Evolutionary conservation across 2,797 vertebrate genomes (phyloP).

Genomic region (Toxotes lorentzi): DNA sequence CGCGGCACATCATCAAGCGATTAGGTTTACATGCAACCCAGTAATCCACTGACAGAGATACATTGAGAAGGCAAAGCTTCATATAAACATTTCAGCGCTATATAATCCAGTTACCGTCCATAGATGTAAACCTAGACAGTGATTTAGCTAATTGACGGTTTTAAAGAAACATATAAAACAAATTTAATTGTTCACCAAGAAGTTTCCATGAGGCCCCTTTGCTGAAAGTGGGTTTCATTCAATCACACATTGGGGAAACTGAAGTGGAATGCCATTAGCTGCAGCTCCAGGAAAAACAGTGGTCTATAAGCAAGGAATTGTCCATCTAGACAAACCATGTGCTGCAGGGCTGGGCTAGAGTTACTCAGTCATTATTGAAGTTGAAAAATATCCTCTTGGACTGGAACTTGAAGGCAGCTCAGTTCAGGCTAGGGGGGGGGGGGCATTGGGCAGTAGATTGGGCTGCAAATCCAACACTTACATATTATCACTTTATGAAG

Average conservation of each 20-base stretch:
- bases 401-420: slow-evolving; percentile 48
- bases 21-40: slow-evolving; percentile 64
- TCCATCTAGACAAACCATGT: slow-evolving; percentile 36
- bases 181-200: slow-evolving; percentile 18
- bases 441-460: too few relatives aligned
- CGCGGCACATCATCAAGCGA: slow-evolving; percentile 60
- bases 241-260: slow-evolving; percentile 42
- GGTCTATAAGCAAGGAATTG: slow-evolving; percentile 26
- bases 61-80: slow-evolving; percentile 28
- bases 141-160: slow-evolving; percentile 44
- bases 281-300: slow-evolving; percentile 45
- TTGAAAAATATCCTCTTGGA: slow-evolving; percentile 57
- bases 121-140: slow-evolving; percentile 52
- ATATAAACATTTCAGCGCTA: slow-evolving; percentile 47
- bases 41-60: slow-evolving; percentile 62
- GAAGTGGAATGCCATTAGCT: slow-evolving; percentile 54
- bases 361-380: slow-evolving; percentile 61
- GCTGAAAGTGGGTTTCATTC: slow-evolving; percentile 43
- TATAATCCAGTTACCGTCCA: slow-evolving; percentile 32
- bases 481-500: not conserved
- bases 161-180: slow-evolving; percentile 12
- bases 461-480: not conserved
- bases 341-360: slow-evolving; percentile 52
- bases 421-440: too few relatives aligned
- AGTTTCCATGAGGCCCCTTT: slow-evolving; percentile 26